phyloP scores from a whole-genome alignment of 2,113 vertebrate genomes.

The Balaeniceps rex region DNA sequence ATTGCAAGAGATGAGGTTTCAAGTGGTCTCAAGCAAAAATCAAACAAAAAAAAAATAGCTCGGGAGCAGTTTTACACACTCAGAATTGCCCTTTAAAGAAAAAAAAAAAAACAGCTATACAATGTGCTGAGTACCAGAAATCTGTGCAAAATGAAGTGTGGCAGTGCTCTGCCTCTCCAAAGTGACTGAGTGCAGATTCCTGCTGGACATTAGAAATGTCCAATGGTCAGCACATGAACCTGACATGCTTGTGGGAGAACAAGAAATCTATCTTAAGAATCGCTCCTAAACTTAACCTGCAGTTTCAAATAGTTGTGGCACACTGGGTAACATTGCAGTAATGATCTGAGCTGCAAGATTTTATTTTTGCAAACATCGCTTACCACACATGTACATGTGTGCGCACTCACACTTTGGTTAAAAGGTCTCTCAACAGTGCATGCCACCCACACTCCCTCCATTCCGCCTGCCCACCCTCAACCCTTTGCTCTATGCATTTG shows the following conservation, averaged over 20 bases:
- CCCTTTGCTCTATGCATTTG: accelerated
- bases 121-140: background rate
- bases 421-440: background rate
- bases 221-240: background rate
- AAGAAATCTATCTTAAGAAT: background rate
- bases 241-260: accelerated
- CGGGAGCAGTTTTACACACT: background rate
- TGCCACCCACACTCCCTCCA: background rate
- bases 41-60: background rate
- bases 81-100: background rate
- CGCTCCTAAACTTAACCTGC: background rate
- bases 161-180: background rate
- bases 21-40: background rate
- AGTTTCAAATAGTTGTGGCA: background rate
- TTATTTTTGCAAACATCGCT: background rate
- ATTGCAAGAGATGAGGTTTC: background rate
- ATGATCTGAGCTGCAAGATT: background rate
- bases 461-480: background rate
- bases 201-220: background rate
- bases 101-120: background rate
- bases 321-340: background rate
- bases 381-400: accelerated
- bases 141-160: background rate
- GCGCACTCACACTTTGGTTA: accelerated
- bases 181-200: background rate